These are phyloP conservation scores for Nothocercus nigrocapillus DNA, from an alignment of 2,113 vertebrate species.

Conservation along the genomic window DNA sequence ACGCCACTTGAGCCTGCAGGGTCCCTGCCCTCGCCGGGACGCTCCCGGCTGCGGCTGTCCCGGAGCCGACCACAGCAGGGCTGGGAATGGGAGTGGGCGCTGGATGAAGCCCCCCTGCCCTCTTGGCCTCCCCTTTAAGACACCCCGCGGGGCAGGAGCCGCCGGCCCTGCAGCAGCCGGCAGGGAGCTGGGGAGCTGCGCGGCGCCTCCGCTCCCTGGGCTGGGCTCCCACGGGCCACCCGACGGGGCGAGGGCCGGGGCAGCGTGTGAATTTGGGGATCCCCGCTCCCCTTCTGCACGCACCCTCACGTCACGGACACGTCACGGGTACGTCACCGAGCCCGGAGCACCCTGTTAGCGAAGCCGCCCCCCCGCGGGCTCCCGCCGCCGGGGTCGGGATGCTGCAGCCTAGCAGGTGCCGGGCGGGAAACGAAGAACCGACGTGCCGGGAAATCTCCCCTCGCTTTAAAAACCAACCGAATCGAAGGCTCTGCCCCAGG, in stretches of 20 bases:
- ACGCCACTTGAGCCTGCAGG: not conserved
- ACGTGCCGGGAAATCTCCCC: not conserved
- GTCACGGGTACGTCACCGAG: not conserved
- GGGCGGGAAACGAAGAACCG: not conserved
- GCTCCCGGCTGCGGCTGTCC: not conserved
- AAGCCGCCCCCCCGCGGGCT: not conserved
- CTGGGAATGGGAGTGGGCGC: not conserved
- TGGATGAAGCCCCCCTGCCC: not conserved
- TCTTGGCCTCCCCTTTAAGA: not conserved
- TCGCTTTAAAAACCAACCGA: not conserved
- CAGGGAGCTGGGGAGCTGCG: not conserved
- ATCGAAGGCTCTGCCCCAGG: not conserved
- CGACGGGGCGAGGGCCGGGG: not conserved
- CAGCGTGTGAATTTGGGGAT: not conserved
- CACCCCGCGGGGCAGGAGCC: not conserved
- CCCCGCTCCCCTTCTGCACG: not conserved
- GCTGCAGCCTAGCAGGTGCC: slow-evolving; percentile 27
- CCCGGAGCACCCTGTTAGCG: not conserved
- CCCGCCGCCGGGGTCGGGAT: not conserved
- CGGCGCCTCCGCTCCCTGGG: not conserved
- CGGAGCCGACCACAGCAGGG: too few relatives aligned
- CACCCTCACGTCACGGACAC: not conserved
- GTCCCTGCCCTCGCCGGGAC: not conserved
- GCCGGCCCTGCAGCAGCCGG: too few relatives aligned
- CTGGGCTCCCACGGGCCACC: not conserved